Evolutionary conservation across 2,113 vertebrate species (phyloP).

Genomic region (Pseudonaja textilis): DNA sequence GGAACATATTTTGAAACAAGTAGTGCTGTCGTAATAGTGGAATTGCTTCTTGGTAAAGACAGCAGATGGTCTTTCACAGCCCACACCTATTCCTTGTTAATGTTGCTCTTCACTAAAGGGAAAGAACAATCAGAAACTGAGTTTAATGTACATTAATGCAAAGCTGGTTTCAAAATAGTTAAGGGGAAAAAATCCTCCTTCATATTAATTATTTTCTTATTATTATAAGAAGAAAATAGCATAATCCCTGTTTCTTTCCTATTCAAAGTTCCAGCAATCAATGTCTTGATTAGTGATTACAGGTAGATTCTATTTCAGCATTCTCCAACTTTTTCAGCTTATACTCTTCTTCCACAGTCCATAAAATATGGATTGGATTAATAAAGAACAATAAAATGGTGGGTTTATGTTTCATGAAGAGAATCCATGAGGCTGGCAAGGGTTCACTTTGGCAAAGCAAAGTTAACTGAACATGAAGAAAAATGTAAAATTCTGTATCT

Average conservation of each 20-base stretch:
- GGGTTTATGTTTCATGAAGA: too few species aligned
- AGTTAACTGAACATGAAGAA: too few species aligned
- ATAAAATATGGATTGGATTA: too few species aligned
- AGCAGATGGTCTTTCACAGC: slow-evolving; percentile 72
- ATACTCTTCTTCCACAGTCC: too few species aligned
- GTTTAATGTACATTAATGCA: slow-evolving; percentile 69
- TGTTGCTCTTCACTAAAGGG: slow-evolving; percentile 85
- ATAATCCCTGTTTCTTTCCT: neutral
- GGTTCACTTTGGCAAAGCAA: too few species aligned
- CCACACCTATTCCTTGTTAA: slow-evolving; percentile 80
- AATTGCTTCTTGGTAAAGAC: slow-evolving; percentile 75
- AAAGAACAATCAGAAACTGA: slow-evolving; percentile 73
- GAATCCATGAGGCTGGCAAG: too few species aligned
- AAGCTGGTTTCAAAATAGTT: slow-evolving; percentile 73
- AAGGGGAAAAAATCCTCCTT: slow-evolving; percentile 70
- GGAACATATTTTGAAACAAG: slow-evolving; percentile 55
- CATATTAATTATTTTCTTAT: slow-evolving; percentile 47
- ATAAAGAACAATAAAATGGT: too few species aligned
- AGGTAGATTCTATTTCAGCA: neutral
- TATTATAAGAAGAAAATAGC: slow-evolving; percentile 74
- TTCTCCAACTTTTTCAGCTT: too few species aligned
- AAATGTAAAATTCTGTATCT: too few species aligned
- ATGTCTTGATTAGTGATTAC: neutral
- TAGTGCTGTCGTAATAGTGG: slow-evolving; percentile 77
- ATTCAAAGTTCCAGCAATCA: neutral